phyloP scores from a whole-genome alignment of 2,888 invertebrate genomes.

The Nysson spinosus region DNA sequence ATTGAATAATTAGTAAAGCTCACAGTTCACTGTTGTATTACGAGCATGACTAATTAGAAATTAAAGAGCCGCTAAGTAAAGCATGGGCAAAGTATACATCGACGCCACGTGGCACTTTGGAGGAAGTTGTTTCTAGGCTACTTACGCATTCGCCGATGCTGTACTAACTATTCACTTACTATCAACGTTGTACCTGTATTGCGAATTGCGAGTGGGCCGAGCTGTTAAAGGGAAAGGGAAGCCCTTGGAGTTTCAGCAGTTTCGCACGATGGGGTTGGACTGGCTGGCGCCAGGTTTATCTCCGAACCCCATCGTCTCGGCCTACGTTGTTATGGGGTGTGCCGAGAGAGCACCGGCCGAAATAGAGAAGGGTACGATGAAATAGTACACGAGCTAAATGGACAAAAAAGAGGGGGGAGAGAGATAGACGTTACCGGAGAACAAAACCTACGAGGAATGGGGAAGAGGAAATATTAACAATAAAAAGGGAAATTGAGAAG shows the following conservation, averaged over 20 bases:
- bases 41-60: constrained; percentile 13
- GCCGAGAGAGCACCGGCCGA: neutral
- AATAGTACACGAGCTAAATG: neutral
- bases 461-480: neutral
- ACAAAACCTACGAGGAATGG: neutral
- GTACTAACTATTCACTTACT: constrained; percentile 12
- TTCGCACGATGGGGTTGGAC: constrained; percentile 56
- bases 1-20: no score
- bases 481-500: no score
- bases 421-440: neutral
- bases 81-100: neutral
- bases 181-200: constrained; percentile 25
- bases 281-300: constrained; percentile 69
- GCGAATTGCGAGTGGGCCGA: constrained; percentile 7
- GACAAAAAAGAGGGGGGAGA: neutral
- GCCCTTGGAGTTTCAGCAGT: constrained; percentile 25
- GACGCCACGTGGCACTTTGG: neutral
- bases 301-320: constrained; percentile 64
- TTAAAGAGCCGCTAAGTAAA: constrained; percentile 7
- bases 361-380: constrained; percentile 1
- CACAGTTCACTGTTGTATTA: neutral
- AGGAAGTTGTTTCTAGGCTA: constrained; percentile 20
- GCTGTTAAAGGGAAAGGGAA: constrained; percentile 1
- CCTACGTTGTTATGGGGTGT: constrained; percentile 56
- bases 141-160: constrained; percentile 12